Percentiles rank a stretch among this genome's conserved stretches.
phyloP scores from a whole-genome alignment of 2,113 vertebrate species.

The Gymnobelideus leadbeateri region DNA sequence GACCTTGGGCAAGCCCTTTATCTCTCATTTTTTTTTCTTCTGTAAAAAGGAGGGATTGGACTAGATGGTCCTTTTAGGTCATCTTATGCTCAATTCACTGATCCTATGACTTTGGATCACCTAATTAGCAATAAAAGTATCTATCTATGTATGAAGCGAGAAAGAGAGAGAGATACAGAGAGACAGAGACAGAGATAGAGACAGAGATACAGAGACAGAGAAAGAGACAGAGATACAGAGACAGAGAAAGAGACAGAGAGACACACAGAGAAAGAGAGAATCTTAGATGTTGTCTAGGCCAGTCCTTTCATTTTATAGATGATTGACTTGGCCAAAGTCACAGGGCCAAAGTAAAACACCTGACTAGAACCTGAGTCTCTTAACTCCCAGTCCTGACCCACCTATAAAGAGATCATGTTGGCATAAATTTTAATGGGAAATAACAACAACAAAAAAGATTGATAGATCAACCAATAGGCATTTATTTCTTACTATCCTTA shows the following conservation, averaged over 20 bases:
- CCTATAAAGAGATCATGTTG: not conserved
- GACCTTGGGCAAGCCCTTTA: not conserved
- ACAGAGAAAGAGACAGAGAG: too few relatives aligned
- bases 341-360: not conserved
- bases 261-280: not conserved
- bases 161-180: too few relatives aligned
- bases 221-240: too few relatives aligned
- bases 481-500: not conserved
- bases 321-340: not conserved
- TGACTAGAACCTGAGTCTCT: not conserved
- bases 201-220: too few relatives aligned
- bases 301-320: not conserved
- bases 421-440: not conserved
- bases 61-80: not conserved
- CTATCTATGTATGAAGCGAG: too few relatives aligned
- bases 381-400: not conserved
- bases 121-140: too few relatives aligned
- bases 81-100: not conserved
- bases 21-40: not conserved
- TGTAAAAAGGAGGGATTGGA: not conserved
- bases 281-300: not conserved
- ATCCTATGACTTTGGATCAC: not conserved
- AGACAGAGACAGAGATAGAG: too few relatives aligned
- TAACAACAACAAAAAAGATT: not conserved
- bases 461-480: not conserved